Evolutionary conservation across 2,888 invertebrate species (phyloP), one percentile per base, ranked within the genome.

Genomic region (Cynaeus angustus): DNA sequence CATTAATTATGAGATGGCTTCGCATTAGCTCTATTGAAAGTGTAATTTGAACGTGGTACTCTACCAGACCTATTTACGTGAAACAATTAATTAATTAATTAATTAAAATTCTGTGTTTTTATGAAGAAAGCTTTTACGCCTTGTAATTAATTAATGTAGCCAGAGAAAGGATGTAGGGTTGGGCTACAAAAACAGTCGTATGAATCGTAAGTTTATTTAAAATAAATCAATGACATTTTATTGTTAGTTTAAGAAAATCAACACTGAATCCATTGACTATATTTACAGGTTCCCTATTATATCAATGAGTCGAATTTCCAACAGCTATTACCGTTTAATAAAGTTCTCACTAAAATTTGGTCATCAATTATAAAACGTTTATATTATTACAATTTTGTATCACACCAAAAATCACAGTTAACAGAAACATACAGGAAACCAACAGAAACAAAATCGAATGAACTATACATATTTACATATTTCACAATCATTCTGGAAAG

Each of bases 401-500:
- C 62, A 68, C 68, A 68, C 68, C 68, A 62, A 68, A 68, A 68
- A 68, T 61, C 62, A 68, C 68, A 68, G 28, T 43, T 16, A 61
- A 68, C 67, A 45, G n/a, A 68, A 68, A 61, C 12, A 52, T 50
- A 30, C 52, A 52, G n/a, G 37, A 26, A 38, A 50, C 12, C 5
- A 16, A 41, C 9, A n/a, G 26, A 30, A 52, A 30, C 16, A 48
- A 26, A 33, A 33, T 16, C 37, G 4, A 21, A 38, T 28, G 38
- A 55, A 56, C 52, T 68, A 62, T 64, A 68, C 68, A 68, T 68
- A 68, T 68, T 48, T 68, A 68, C 68, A 68, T 7, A 8, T 28
- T 53, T 28, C 33, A 38, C 55, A 55, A 14, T 26, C 28, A 7
- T 37, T 55, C 37, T 38, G 38, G 38, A 41, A 55, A 55, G 38